Evolutionary conservation across 2,888 invertebrate genomes (phyloP), one percentile per base, ranked within the genome.

Genomic region (Troilus luridus): DNA sequence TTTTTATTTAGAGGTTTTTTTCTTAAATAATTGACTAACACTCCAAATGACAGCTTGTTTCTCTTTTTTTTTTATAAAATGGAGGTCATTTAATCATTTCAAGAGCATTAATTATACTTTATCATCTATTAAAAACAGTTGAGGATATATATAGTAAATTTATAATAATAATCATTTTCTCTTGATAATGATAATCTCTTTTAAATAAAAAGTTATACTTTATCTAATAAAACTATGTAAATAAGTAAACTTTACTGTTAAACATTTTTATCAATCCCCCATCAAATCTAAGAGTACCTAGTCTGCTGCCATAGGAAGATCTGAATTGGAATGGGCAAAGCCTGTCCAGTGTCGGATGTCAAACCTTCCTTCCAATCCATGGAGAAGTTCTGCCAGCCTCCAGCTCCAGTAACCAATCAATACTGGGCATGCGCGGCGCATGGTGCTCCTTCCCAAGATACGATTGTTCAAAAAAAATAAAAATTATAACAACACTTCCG

Each of bases 251-350:
- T 41, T 24, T 5, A 41, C 8, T 41, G 41, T 27, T 14, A 1
- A 24, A 17, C 19, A 17, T 41, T 27, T 27, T 27, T 17, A 41
- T 41, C 19, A 77, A 41, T 41, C 17, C 41, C n/a, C 72, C 72
- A 41, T 77, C 72, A 77, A 27, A 77, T 41, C 41, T 7, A 77
- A 77, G 17, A 77, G 41, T 93, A 97, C 97, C 96, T 96, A 92
- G 98, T 98, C 95, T 99, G 99, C 93, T 98, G 96, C 99, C 99
- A 99, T 92, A 99, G 96, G 95, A 99, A 99, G 93, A 98, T 97
- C 95, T 99, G 99, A 92, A 99, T 98, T 1, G 99, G 98, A 92
- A 99, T 97, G 0, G 99, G 99, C 92, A 99, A 95, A 91, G 96
- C 96, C 93, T 97, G 96, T 93, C 98, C 98, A 93, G 93, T 91